Evolutionary conservation across 2,888 invertebrate genomes (phyloP).

Genomic region (Sphinx pinastri): DNA sequence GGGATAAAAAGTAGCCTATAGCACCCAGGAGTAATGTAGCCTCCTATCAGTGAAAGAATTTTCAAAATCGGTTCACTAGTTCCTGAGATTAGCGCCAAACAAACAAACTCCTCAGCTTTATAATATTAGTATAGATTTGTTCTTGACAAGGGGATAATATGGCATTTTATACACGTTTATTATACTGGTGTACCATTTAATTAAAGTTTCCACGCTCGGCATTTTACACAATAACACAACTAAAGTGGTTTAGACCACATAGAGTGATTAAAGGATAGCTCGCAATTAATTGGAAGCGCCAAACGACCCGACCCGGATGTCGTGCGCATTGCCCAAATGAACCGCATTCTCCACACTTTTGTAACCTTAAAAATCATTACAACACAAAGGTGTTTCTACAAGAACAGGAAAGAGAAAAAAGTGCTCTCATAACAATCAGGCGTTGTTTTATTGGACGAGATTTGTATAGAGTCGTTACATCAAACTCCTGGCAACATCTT

Average conservation of each 20-base stretch:
- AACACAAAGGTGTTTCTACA: constrained; percentile 5
- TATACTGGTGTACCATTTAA: no score
- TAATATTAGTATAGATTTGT: no score
- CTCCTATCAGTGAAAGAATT: no score
- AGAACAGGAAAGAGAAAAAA: constrained; percentile 13
- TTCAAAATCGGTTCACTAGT: no score
- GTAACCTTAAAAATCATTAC: constrained; percentile 14
- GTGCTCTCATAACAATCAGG: constrained; percentile 16
- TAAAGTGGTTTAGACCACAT: neutral
- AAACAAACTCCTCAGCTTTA: no score
- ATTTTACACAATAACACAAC: neutral
- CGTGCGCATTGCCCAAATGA: constrained; percentile 16
- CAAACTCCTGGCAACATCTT: constrained; percentile 28
- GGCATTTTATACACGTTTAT: no score
- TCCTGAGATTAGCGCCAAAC: no score
- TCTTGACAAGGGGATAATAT: no score
- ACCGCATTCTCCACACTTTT: constrained; percentile 1
- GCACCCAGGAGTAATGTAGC: no score
- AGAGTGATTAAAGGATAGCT: constrained; percentile 2
- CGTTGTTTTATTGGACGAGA: constrained; percentile 25
- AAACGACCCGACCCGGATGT: constrained; percentile 16
- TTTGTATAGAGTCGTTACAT: constrained; percentile 11
- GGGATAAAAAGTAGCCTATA: no score
- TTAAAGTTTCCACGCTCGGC: no score
- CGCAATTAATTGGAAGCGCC: constrained; percentile 14